Percentiles rank a stretch among this genome's conserved stretches.
Conservation (phyloP, 2,113 vertebrate genomes). For the Brachypodius melanocephalos region DNA sequence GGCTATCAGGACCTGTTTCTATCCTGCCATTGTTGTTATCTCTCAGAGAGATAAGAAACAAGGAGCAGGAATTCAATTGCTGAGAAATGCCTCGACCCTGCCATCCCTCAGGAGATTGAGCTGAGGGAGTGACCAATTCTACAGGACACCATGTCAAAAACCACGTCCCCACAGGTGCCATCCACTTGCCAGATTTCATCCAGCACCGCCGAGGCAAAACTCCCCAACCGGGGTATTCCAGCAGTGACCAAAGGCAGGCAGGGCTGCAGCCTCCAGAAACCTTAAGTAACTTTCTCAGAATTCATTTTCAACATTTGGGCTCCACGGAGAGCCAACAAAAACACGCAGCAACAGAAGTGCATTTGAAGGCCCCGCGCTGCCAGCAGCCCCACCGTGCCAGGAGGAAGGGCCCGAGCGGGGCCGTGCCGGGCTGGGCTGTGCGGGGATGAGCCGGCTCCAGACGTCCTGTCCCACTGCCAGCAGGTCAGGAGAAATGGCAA, state of each 20-base stretch:
- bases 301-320: slow-evolving; percentile 29
- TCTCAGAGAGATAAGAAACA: neutral
- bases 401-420: neutral
- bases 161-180: neutral
- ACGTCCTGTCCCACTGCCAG: neutral
- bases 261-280: slow-evolving; percentile 12
- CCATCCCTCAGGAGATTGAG: neutral
- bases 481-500: neutral
- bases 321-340: slow-evolving; percentile 46
- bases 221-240: neutral
- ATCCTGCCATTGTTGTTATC: neutral
- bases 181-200: neutral
- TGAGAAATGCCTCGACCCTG: neutral
- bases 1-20: neutral
- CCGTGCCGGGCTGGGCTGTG: neutral
- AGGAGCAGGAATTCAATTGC: neutral
- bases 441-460: slow-evolving; percentile 3
- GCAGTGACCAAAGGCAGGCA: neutral
- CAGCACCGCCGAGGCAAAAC: neutral
- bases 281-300: slow-evolving; percentile 58
- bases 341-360: slow-evolving; percentile 36
- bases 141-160: neutral
- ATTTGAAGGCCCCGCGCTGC: neutral
- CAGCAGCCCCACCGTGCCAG: neutral
- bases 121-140: neutral